A percentile compares a stretch with the other conserved stretches of the same genome.
Evolutionary conservation across 2,888 invertebrate species (phyloP).

Genomic region (Heliconius charithonia): DNA sequence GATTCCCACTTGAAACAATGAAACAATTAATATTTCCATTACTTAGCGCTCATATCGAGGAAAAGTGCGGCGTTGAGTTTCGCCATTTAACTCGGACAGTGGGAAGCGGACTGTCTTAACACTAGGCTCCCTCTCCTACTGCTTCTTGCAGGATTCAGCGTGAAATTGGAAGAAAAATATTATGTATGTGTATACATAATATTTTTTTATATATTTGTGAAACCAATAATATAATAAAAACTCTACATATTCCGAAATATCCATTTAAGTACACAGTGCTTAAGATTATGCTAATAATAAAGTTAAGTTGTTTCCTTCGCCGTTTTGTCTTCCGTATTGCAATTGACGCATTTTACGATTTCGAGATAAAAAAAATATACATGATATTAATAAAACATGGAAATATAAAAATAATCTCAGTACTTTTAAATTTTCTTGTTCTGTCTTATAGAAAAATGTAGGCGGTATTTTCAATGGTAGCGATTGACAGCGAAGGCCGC

Average conservation of each 20-base stretch:
- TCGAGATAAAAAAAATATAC: neutral
- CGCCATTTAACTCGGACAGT: too few species aligned
- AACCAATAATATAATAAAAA: slow-evolving; percentile 1
- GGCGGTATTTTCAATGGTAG: slow-evolving; percentile 61
- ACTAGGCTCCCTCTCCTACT: too few species aligned
- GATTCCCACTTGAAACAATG: too few species aligned
- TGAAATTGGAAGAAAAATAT: too few species aligned
- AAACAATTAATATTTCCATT: too few species aligned
- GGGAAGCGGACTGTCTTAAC: too few species aligned
- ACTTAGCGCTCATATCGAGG: too few species aligned
- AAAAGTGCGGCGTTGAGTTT: too few species aligned
- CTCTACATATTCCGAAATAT: slow-evolving; percentile 5
- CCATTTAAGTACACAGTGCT: slow-evolving; percentile 8
- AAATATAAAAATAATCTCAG: slow-evolving; percentile 6
- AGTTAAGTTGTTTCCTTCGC: slow-evolving; percentile 10
- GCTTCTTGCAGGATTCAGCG: too few species aligned
- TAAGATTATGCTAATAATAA: slow-evolving; percentile 22
- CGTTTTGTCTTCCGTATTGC: slow-evolving; percentile 32
- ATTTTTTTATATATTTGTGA: neutral
- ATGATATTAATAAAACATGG: slow-evolving; percentile 11
- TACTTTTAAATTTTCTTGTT: neutral
- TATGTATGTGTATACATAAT: too few species aligned
- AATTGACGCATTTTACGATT: slow-evolving; percentile 26
- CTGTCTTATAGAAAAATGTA: slow-evolving; percentile 5
- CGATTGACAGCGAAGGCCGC: slow-evolving; percentile 69